Percentiles rank a stretch among this genome's conserved stretches.
These are phyloP conservation scores for Trichosurus vulpecula DNA, from an alignment of 2,797 vertebrate species.

Conservation along the genomic window DNA sequence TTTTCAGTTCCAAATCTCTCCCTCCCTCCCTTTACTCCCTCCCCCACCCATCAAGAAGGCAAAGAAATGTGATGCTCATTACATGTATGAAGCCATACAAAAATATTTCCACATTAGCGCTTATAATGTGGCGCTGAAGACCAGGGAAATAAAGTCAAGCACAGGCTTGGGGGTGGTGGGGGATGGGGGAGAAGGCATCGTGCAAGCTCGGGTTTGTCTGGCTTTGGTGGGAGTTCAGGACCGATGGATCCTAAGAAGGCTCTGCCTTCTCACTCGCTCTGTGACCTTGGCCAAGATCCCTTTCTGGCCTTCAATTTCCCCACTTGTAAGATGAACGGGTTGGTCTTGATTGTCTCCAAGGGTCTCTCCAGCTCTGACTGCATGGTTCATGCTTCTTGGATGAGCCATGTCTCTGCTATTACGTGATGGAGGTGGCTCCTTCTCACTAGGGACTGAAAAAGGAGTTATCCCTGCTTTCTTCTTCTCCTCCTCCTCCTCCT, in stretches of 20 bases:
- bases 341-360: not conserved
- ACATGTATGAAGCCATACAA: not conserved
- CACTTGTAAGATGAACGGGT: not conserved
- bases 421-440: not conserved
- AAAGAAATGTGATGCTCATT: not conserved
- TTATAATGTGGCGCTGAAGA: not conserved
- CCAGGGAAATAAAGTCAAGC: not conserved
- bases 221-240: not conserved
- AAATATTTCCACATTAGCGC: not conserved
- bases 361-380: not conserved
- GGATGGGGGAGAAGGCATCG: not conserved
- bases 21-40: not conserved
- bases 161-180: not conserved
- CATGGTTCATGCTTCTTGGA: not conserved
- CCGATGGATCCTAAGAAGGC: not conserved
- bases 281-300: too few relatives aligned
- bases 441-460: not conserved
- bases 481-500: too few relatives aligned
- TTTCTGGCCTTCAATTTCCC: not conserved
- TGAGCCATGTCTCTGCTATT: not conserved
- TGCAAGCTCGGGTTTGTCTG: not conserved
- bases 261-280: not conserved
- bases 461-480: not conserved
- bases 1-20: not conserved
- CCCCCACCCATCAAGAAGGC: not conserved